These are phyloP conservation scores for Paratilapia polleni DNA, from an alignment of 2,113 vertebrate genomes.

Conservation along the genomic window DNA sequence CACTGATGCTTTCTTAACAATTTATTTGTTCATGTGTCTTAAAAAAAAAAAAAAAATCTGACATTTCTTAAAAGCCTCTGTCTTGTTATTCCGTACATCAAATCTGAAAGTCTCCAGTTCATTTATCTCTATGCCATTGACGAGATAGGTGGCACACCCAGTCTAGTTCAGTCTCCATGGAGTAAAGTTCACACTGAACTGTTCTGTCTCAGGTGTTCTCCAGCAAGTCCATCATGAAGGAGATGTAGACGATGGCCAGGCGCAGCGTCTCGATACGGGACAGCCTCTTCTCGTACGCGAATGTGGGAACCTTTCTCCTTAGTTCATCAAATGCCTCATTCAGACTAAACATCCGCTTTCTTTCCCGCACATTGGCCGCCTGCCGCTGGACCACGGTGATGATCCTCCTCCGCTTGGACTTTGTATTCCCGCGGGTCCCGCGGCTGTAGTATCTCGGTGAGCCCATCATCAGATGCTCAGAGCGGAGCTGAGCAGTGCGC, in stretches of 20 bases:
- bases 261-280: slow-evolving; percentile 96
- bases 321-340: slow-evolving; percentile 97
- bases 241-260: slow-evolving; percentile 95
- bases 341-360: slow-evolving; percentile 95
- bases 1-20: neutral
- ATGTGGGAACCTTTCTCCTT: slow-evolving; percentile 93
- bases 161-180: neutral
- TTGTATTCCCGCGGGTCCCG: slow-evolving; percentile 60
- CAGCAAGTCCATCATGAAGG: slow-evolving; percentile 96
- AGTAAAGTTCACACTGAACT: neutral
- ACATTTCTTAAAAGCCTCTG: neutral
- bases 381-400: slow-evolving; percentile 93
- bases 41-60: neutral
- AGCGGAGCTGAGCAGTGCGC: slow-evolving; percentile 30
- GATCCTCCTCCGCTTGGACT: slow-evolving; percentile 87
- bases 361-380: slow-evolving; percentile 94
- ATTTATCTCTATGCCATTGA: neutral
- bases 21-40: slow-evolving; percentile 2
- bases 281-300: slow-evolving; percentile 95
- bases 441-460: slow-evolving; percentile 46
- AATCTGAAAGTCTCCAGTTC: neutral
- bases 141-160: neutral
- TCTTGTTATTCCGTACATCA: neutral
- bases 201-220: slow-evolving; percentile 64
- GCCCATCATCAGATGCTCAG: slow-evolving; percentile 40